Evolutionary conservation across 2,797 vertebrate species (phyloP).

Genomic region (Pelobates cultripes): DNA sequence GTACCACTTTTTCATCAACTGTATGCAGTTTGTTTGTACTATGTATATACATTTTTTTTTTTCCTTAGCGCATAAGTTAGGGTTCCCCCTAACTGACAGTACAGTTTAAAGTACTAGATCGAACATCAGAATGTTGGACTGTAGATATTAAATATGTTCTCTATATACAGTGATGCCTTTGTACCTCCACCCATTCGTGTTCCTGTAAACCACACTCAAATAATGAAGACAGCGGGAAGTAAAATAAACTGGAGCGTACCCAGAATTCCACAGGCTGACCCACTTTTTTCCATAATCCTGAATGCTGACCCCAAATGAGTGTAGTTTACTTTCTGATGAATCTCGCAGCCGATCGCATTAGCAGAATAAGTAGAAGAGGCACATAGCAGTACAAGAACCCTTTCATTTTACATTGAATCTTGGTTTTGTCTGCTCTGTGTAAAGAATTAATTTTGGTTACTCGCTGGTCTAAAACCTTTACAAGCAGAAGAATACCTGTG

Average conservation of each 20-base stretch:
- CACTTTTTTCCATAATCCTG: constrained; percentile 1
- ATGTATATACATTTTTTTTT: no score
- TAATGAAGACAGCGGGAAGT: not conserved
- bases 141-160: no score
- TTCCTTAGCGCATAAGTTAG: no score
- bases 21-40: no score
- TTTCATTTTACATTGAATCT: not conserved
- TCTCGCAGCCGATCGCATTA: not conserved
- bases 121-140: no score
- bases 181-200: not conserved
- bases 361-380: not conserved
- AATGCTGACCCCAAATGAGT: not conserved
- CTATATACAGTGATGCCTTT: not conserved
- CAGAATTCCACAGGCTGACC: constrained; percentile 8
- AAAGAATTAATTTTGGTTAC: not conserved
- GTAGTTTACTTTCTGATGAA: not conserved
- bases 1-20: no score
- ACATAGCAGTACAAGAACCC: not conserved
- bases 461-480: not conserved
- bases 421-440: not conserved
- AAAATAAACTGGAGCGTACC: not conserved
- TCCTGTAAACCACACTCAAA: no score
- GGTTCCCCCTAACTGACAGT: no score
- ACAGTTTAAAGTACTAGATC: no score
- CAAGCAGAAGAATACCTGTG: no score